A percentile compares a stretch with the other conserved stretches of the same genome.
Evolutionary conservation across 2,888 invertebrate genomes (phyloP).

Genomic region (Parnassius mnemosyne): DNA sequence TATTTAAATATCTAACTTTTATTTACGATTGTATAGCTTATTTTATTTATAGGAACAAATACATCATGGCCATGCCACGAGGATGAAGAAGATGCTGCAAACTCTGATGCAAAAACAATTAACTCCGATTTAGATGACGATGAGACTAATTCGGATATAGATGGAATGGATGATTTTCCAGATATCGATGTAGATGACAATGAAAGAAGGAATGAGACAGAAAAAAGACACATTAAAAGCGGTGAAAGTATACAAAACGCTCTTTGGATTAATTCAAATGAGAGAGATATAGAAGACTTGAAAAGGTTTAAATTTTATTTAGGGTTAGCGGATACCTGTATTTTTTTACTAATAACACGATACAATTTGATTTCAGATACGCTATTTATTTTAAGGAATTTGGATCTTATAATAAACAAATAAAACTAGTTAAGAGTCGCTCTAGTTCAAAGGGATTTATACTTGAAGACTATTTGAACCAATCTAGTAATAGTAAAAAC

Average conservation of each 20-base stretch:
- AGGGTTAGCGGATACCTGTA: background rate
- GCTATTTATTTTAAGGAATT: conserved; percentile 79
- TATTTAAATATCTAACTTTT: no score
- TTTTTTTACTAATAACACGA: background rate
- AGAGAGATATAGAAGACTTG: conserved; percentile 79
- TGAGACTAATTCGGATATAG: conserved; percentile 56
- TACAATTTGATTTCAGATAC: conserved; percentile 65
- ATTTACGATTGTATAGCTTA: no score
- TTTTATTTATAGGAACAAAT: conserved; percentile 56
- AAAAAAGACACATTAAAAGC: conserved; percentile 49
- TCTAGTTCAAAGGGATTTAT: conserved; percentile 73
- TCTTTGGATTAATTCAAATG: conserved; percentile 70
- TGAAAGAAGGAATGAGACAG: conserved; percentile 51
- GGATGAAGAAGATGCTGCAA: conserved; percentile 69
- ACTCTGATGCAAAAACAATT: conserved; percentile 68
- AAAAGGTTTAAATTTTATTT: conserved; percentile 56
- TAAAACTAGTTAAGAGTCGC: conserved; percentile 65
- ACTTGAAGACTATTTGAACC: conserved; percentile 61
- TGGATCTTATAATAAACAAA: conserved; percentile 73
- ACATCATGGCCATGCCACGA: conserved; percentile 71
- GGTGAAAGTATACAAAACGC: conserved; percentile 65
- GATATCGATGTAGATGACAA: conserved; percentile 63
- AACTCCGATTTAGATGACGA: conserved; percentile 70
- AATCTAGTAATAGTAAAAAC: conserved; percentile 44
- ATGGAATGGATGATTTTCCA: conserved; percentile 61